Conservation (phyloP, 2,113 vertebrate species). For the Coregonus clupeaformis region DNA sequence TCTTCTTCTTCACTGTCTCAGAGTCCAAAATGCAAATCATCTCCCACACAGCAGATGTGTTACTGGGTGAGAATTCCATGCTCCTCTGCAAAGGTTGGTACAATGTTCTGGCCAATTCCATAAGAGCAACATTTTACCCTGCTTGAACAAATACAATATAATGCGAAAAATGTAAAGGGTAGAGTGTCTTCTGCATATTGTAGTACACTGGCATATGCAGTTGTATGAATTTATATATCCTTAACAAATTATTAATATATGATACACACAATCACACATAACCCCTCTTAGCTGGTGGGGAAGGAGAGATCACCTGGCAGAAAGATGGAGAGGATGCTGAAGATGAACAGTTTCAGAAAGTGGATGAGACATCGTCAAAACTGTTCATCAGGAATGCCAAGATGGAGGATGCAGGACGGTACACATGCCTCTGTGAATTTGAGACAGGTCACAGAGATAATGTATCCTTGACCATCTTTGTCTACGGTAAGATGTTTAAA, state of each 20-base stretch:
- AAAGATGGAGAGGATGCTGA: conserved; percentile 56
- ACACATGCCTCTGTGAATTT: conserved; percentile 56
- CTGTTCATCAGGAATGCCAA: conserved; percentile 44
- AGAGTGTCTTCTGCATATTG: background rate
- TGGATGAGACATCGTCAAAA: conserved; percentile 60
- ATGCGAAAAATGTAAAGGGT: no score
- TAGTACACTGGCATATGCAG: no score
- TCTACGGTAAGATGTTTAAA: conserved; percentile 57
- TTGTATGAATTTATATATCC: no score
- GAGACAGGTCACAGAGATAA: background rate
- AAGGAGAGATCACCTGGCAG: conserved; percentile 59
- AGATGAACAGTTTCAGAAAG: conserved; percentile 22
- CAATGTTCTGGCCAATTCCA: background rate
- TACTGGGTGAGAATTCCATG: conserved; percentile 46
- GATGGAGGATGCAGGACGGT: conserved; percentile 50
- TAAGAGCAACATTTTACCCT: background rate
- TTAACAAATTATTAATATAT: background rate
- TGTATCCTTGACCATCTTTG: background rate
- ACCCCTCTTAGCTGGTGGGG: conserved; percentile 42
- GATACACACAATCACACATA: background rate
- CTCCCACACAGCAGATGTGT: conserved; percentile 39
- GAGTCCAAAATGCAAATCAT: conserved; percentile 63
- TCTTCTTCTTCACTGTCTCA: conserved; percentile 17
- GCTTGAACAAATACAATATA: background rate
- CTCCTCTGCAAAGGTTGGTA: conserved; percentile 73